Evolutionary conservation across 53 echinoderm and acorn worm species (phyloP), one percentile per base, ranked within the genome.

Genomic region (Hippasteria phrygiana): DNA sequence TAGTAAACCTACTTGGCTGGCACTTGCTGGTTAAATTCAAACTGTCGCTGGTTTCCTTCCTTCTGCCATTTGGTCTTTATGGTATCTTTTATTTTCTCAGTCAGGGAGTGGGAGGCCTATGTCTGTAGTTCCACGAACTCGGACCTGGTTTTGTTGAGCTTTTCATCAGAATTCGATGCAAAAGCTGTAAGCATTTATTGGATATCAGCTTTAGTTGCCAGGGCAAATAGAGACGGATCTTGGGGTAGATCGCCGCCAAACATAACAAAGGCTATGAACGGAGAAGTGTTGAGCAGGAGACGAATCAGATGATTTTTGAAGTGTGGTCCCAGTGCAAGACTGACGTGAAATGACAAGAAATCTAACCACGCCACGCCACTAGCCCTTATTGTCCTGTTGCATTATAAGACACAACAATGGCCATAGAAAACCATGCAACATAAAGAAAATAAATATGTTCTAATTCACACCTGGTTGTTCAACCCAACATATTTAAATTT

Each of bases 11-110:
- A 70, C 37, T 37, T 70, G 5, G 13, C 70, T 66, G 66, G 14
- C 38, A 70, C 70, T 70, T 70, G 70, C n/a, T 33, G 9, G 12
- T 75, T 75, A 3, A 75, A 75, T 28, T 75, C 47, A 1, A 26
- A 75, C 20, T 50, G 75, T 11, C 32, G 29, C 42, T 75, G 75
- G 1, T 75, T 75, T 0, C 53, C 76, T 50, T 75, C 76, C 38
- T 50, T 29, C 0, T 50, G 47, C 76, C 51, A 75, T 50, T 51
- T 75, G 29, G 13, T 9, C 0, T 50, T 75, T 14, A 14, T 75
- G 1, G 76, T 0, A 6, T 75, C 76, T 22, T 75, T 75, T 0
- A 75, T 9, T 50, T 75, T 75, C 50, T 75, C 35, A 0, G 75
- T 46, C 17, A 75, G 0, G 1, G 47, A 74, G 6, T 45, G 46